Evolutionary conservation across 2,113 vertebrate genomes (phyloP).

Genomic region (Murina feae): DNA sequence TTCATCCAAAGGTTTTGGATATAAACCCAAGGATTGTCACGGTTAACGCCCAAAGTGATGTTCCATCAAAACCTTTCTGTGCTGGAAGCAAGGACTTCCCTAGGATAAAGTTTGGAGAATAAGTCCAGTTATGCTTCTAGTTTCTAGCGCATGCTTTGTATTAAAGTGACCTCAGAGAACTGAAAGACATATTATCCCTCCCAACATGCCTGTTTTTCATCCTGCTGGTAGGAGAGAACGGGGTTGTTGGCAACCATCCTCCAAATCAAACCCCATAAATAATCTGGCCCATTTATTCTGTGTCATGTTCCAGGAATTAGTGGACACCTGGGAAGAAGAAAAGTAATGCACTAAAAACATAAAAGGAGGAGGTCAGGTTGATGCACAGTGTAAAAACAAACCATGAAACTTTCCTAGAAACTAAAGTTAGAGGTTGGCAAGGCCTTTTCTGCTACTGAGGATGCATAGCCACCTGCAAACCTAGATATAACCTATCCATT

Average conservation of each 20-base stretch:
- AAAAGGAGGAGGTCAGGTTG: neutral
- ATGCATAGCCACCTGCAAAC: neutral
- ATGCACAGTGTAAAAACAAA: constrained; percentile 9
- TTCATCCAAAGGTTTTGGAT: neutral
- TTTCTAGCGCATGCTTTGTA: constrained; percentile 16
- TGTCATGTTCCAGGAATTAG: neutral
- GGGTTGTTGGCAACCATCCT: neutral
- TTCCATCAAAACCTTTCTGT: neutral
- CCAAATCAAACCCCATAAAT: neutral
- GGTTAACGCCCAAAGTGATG: neutral
- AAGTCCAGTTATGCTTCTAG: neutral
- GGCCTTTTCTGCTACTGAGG: neutral
- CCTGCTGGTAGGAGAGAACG: neutral
- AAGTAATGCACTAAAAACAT: neutral
- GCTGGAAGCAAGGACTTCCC: neutral
- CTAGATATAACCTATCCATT: neutral
- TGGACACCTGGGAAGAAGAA: neutral
- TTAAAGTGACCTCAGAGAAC: neutral
- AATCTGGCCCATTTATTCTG: neutral
- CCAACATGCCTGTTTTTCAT: neutral
- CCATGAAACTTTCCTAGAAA: neutral
- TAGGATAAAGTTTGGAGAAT: neutral
- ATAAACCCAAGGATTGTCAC: neutral
- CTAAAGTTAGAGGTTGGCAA: neutral
- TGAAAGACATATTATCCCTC: neutral